Evolutionary conservation across 2,888 invertebrate genomes (phyloP).

Genomic region (Euplagia quadripunctaria): DNA sequence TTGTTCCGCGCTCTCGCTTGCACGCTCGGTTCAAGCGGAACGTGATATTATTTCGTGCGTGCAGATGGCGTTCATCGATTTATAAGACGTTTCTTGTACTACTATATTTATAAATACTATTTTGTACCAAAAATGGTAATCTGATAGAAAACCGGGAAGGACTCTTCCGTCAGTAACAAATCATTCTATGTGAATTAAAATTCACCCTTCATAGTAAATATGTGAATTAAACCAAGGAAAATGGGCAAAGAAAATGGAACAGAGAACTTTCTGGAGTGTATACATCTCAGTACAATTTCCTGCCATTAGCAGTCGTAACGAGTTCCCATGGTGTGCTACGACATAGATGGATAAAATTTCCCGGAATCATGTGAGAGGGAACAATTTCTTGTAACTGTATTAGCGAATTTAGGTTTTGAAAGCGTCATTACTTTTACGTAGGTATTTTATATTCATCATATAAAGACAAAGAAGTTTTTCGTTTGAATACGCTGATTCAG

Average conservation of each 20-base stretch:
- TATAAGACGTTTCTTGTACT: too few relatives aligned
- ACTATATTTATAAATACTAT: too few relatives aligned
- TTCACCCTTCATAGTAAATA: background rate
- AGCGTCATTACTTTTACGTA: background rate
- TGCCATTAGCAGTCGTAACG: slow-evolving; percentile 3
- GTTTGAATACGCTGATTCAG: background rate
- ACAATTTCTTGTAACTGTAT: background rate
- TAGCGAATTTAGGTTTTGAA: slow-evolving; percentile 11
- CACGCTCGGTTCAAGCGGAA: too few relatives aligned
- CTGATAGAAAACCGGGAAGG: too few relatives aligned
- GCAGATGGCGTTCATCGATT: too few relatives aligned
- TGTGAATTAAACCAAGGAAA: background rate
- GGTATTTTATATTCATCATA: background rate
- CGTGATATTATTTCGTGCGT: too few relatives aligned
- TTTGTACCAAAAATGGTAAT: too few relatives aligned
- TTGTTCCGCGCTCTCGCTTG: too few relatives aligned
- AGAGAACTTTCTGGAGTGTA: background rate
- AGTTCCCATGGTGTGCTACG: background rate
- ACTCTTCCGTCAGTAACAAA: too few relatives aligned
- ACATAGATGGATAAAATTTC: background rate
- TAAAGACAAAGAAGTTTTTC: background rate
- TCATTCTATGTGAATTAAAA: too few relatives aligned
- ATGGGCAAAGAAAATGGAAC: background rate
- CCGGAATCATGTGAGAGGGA: background rate
- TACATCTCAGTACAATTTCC: slow-evolving; percentile 4